Evolutionary conservation across 2,113 vertebrate genomes (phyloP).

Genomic region (Actenoides hombroni): DNA sequence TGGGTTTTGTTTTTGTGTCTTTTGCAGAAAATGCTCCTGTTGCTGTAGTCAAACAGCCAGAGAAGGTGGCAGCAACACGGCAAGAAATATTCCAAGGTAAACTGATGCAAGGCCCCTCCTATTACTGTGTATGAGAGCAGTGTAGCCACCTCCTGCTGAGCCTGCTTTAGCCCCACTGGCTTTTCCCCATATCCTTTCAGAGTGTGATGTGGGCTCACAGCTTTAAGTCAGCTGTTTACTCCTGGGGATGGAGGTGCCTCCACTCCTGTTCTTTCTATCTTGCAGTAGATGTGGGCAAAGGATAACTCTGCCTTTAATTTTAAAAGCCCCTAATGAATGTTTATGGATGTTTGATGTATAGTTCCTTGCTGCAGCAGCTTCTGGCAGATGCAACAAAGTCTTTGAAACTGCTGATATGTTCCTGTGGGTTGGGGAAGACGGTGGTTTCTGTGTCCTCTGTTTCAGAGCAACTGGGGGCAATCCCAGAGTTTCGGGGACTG

Average conservation of each 20-base stretch:
- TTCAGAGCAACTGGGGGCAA: slow-evolving; percentile 81
- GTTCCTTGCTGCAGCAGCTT: not conserved
- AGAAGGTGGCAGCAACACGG: slow-evolving; percentile 80
- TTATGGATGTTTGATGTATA: not conserved
- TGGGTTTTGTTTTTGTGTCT: not conserved
- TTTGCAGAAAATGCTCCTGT: slow-evolving; percentile 72
- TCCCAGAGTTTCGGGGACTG: slow-evolving; percentile 77
- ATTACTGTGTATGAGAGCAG: not conserved
- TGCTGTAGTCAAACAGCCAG: slow-evolving; percentile 74
- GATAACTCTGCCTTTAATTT: not conserved
- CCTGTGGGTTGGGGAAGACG: not conserved
- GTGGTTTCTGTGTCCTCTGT: not conserved
- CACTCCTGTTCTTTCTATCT: not conserved
- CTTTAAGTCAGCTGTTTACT: not conserved
- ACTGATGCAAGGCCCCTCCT: not conserved
- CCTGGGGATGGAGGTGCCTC: not conserved
- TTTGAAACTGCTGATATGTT: not conserved
- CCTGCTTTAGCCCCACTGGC: not conserved
- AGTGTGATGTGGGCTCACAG: not conserved
- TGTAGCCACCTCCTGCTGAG: not conserved
- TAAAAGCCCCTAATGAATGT: not conserved
- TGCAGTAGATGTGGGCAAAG: not conserved
- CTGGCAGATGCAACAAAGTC: not conserved
- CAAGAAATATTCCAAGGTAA: slow-evolving; percentile 87
- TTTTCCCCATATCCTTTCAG: not conserved